These are phyloP conservation scores for Cyphomyrus plagiostoma DNA, from an alignment of 2,113 vertebrate species.

Conservation along the genomic window DNA sequence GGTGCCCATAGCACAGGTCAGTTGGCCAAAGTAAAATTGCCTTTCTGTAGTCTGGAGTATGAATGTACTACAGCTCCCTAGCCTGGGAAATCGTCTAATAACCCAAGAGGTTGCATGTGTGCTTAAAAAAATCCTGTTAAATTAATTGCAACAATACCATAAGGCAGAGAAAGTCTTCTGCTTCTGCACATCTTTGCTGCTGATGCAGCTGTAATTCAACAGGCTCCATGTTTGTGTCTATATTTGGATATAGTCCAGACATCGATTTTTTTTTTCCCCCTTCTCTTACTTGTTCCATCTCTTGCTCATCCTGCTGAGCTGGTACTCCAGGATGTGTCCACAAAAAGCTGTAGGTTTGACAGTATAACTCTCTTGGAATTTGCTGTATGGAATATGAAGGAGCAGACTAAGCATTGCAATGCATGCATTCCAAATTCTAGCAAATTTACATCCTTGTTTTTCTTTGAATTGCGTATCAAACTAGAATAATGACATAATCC, in stretches of 20 bases:
- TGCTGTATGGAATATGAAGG: background rate
- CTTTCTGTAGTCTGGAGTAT: background rate
- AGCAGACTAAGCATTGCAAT: background rate
- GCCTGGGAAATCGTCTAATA: background rate
- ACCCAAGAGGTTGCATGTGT: background rate
- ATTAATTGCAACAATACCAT: background rate
- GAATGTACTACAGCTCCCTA: background rate
- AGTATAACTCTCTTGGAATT: background rate
- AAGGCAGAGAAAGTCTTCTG: background rate
- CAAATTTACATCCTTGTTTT: background rate
- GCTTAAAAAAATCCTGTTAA: background rate
- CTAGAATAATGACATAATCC: background rate
- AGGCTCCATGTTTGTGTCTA: conserved; percentile 1
- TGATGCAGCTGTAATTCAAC: background rate
- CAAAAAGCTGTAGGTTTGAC: background rate
- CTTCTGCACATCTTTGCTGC: background rate
- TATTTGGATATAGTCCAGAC: conserved; percentile 10
- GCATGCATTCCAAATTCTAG: background rate
- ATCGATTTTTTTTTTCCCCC: background rate
- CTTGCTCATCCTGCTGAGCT: background rate
- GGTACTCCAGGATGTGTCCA: background rate
- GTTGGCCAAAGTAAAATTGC: background rate
- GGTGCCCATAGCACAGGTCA: background rate
- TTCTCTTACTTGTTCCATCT: background rate
- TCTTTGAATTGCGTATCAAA: background rate